Base-by-base conservation (phyloP, 2,888 invertebrate species). In the Odontothrips loti region DNA sequence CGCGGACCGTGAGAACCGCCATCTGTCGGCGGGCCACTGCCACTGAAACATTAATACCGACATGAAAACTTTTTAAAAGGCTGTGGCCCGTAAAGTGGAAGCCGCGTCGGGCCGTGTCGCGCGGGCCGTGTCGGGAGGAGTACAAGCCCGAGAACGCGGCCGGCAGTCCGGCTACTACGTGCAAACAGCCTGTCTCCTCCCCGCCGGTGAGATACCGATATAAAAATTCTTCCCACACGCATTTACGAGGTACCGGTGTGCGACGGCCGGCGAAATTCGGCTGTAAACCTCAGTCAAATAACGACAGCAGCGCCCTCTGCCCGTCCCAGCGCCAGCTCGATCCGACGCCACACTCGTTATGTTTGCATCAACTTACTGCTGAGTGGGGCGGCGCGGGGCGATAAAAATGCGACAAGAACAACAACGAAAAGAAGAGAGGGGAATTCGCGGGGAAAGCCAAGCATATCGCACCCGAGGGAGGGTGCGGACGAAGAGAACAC, bases 31-130 rank as follows among this genome's bases (percentile, higher is more conserved):
- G 34, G 34, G 34, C 34, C 34, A n/a, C n/a, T n/a, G n/a, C n/a
- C n/a, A n/a, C n/a, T n/a, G 34, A 43, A 43, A 23, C 68, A 68
- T 68, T 68, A 23, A 23, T 68, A 68, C 68, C 68, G 68, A 23
- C 68, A 68, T 23, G 68, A 68, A 68, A 68, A 68, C 68, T 68
- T 68, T 68, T 68, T 68, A 68, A 68, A 68, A 68, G 68, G 68
- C 68, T 23, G 20, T 23, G 68, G 3, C 34, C 58, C 15, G 58
- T 58, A 58, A 58, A 58, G 58, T 58, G 58, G 58, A 6, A 58
- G 15, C 58, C 20, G 58, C 58, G n/a, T n/a, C 17, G 17, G 17
- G 34, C 34, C 34, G 34, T 43, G 34, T 43, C 34, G 34, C 6
- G 58, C 58, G n/a, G 58, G 58, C 58, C 15, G 58, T 43, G 34